Evolutionary conservation across 2,113 vertebrate genomes (phyloP), one percentile per base, ranked within the genome.

Genomic region (Tympanuchus pallidicinctus): DNA sequence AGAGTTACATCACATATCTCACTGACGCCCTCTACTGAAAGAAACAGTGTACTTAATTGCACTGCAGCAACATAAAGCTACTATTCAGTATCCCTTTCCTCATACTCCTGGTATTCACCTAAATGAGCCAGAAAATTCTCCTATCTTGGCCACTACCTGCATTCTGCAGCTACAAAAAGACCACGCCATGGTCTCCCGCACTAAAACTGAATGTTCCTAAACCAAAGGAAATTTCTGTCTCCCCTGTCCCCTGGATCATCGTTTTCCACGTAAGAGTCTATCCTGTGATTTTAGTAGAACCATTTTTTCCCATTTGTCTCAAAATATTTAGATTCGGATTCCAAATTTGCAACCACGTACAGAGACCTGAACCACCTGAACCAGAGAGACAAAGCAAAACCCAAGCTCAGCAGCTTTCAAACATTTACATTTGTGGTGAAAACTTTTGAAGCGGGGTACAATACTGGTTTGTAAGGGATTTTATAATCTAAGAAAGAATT

Each of bases 21-120:
- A 3, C 76, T 89, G 48, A 52, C 83, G 95, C 87, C 91, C 95
- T 93, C 91, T 93, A 2, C 87, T 82, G 88, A 89, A 72, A 52
- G n/a, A 50, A 52, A 71, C 52, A 22, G 18, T 0, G 14, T 12
- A 34, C 48, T 21, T 11, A 63, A 20, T 43, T 4, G 16, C 11
- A 5, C 21, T 8, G 48, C 15, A 27, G 3, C 57, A 32, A 42
- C 77, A 56, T 8, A 71, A 21, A n/a, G 6, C 14, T 32, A 38
- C 38, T 38, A 38, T 38, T 38, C 38, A 38, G 38, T 38, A 10
- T 2, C 13, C 43, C 70, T 48, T 42, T 12, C 60, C 19, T 27
- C 36, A 4, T 10, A 5, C 50, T 40, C 61, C 19, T 4, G 1
- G 19, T 66, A 80, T 72, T 43, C 47, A 75, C 24, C 67, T 28